Base-by-base conservation (phyloP, 2,888 invertebrate genomes). In the Helleia helle region DNA sequence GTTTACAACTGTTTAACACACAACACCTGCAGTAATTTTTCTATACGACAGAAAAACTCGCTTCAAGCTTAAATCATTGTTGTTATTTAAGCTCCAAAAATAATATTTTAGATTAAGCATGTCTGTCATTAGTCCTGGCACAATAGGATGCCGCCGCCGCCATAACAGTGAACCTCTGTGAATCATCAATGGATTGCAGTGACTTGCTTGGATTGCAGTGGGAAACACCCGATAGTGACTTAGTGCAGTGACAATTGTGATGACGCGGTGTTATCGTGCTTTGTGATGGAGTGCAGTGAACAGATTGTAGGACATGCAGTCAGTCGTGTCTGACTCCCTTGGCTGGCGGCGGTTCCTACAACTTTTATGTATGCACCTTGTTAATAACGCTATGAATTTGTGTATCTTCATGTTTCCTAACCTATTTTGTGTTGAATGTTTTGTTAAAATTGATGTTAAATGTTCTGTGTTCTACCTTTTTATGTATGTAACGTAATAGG, bases 151-250 rank as follows among this genome's bases (percentile, higher is more conserved):
- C 69, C 74, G 80, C 81, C 81, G 76, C 77, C 75, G 68, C 70
- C 69, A 55, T 58, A 51, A 54, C 64, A 65, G 61, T 65, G 65
- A 63, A 49, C 47, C 56, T 34, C 53, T 50, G 50, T 58, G 55
- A 34, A 34, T 22, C 34, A 55, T 51, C 55, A 61, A 77, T 67
- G 83, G 83, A 84, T 84, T 83, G 83, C 83, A 84, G 83, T 84
- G 83, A 63, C 63, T 63, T 51, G 61, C 56, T 70, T 71, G 83
- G 83, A 84, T 84, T 83, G 83, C 83, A 84, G 84, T 84, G 83
- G 71, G 73, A 73, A 67, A 65, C 57, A 53, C 47, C 57, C 62
- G 59, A 58, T 54, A 65, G 81, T 68, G 64, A 57, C 47, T 45
- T 42, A 72, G 77, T 79, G 77, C 52, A 74, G 77, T 80, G 80